Conservation (phyloP, 2,113 vertebrate genomes). For the Daubentonia madagascariensis region DNA sequence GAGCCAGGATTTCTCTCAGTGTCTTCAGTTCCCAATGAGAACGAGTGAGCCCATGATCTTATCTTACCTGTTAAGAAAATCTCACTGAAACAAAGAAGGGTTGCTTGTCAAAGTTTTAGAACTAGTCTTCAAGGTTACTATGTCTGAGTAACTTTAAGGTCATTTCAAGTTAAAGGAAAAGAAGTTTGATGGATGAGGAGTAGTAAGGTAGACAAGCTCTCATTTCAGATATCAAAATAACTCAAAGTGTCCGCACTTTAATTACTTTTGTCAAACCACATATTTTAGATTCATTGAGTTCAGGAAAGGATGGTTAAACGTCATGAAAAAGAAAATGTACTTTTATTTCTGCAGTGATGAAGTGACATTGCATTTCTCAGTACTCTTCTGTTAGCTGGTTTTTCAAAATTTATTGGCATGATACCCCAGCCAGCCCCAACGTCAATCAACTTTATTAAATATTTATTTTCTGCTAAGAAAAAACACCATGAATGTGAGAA, state of each 20-base stretch:
- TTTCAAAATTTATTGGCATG: slow-evolving; percentile 73
- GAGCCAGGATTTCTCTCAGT: neutral
- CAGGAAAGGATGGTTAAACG: slow-evolving; percentile 68
- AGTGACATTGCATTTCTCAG: slow-evolving; percentile 63
- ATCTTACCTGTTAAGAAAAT: slow-evolving; percentile 36
- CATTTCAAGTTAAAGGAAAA: slow-evolving; percentile 57
- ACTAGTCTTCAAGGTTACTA: slow-evolving; percentile 70
- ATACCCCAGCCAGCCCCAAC: slow-evolving; percentile 3
- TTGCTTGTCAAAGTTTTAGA: slow-evolving; percentile 68
- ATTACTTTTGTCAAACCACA: slow-evolving; percentile 78
- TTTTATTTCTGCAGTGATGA: slow-evolving; percentile 61
- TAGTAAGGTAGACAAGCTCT: slow-evolving; percentile 62
- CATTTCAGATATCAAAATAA: slow-evolving; percentile 79
- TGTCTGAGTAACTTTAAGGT: slow-evolving; percentile 74
- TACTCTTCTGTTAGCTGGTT: slow-evolving; percentile 37
- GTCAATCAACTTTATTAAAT: slow-evolving; percentile 68
- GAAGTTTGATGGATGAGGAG: slow-evolving; percentile 70
- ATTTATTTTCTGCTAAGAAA: slow-evolving; percentile 65
- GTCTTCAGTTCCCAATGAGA: neutral
- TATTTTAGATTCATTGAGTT: slow-evolving; percentile 75
- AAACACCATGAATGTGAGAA: slow-evolving; percentile 22
- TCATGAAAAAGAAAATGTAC: slow-evolving; percentile 78
- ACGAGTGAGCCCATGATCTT: neutral
- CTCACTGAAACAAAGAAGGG: neutral
- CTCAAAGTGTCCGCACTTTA: slow-evolving; percentile 76